phyloP scores from a whole-genome alignment of 2,797 vertebrate genomes.

The Parambassis ranga region DNA sequence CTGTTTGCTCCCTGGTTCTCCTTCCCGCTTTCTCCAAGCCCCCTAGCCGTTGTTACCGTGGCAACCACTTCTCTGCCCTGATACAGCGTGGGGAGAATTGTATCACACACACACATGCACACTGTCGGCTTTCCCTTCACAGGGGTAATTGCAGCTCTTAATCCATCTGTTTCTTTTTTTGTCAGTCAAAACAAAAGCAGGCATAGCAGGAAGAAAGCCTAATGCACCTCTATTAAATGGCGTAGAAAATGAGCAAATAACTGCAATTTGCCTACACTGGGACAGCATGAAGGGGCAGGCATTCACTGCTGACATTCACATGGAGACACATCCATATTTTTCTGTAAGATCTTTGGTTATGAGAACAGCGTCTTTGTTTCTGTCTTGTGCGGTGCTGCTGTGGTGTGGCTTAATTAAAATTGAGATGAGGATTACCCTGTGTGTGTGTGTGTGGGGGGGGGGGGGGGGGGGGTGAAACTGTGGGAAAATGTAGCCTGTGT shows the following conservation, averaged over 20 bases:
- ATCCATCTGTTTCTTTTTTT: constrained; percentile 68
- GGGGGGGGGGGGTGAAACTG: constrained; percentile 14
- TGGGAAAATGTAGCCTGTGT: constrained; percentile 33
- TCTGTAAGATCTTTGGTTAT: constrained; percentile 36
- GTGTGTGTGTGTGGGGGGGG: background rate
- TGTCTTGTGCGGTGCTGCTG: background rate
- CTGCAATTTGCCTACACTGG: constrained; percentile 15
- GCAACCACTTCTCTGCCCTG: constrained; percentile 72
- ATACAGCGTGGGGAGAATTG: constrained; percentile 47
- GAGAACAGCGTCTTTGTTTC: constrained; percentile 36
- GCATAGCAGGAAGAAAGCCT: constrained; percentile 45
- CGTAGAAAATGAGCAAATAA: constrained; percentile 52
- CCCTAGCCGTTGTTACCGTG: constrained; percentile 67
- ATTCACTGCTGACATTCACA: background rate
- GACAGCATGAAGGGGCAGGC: constrained; percentile 23
- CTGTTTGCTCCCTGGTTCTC: constrained; percentile 26
- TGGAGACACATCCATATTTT: constrained; percentile 10
- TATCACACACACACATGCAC: constrained; percentile 21
- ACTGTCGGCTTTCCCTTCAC: constrained; percentile 30
- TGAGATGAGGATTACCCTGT: constrained; percentile 51
- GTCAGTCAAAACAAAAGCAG: constrained; percentile 68
- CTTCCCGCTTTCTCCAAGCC: constrained; percentile 38
- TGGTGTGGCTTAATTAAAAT: constrained; percentile 56
- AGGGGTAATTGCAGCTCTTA: constrained; percentile 73
- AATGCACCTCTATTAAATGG: constrained; percentile 55